A percentile compares a stretch with the other conserved stretches of the same genome.
These are phyloP conservation scores for Gymnorhina tibicen DNA, from an alignment of 2,113 vertebrate genomes.

Conservation along the genomic window DNA sequence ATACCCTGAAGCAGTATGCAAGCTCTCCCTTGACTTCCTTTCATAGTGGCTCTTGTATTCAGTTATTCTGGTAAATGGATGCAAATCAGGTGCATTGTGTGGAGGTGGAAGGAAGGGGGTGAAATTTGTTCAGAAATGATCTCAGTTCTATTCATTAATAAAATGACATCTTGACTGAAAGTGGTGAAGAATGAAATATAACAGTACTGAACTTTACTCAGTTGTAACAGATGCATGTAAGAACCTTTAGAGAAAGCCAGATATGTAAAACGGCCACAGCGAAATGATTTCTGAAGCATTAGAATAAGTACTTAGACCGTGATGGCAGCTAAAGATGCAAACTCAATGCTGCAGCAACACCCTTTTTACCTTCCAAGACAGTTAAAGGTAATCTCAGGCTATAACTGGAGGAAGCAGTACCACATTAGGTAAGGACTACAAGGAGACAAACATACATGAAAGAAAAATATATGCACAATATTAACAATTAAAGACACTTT, in stretches of 20 bases:
- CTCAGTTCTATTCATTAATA: slow-evolving; percentile 78
- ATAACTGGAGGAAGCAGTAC: slow-evolving; percentile 31
- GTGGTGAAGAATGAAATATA: slow-evolving; percentile 72
- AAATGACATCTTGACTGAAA: slow-evolving; percentile 75
- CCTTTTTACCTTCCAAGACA: slow-evolving; percentile 46
- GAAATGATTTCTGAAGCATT: slow-evolving; percentile 62
- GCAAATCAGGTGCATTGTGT: slow-evolving; percentile 79
- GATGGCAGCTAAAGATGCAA: slow-evolving; percentile 50
- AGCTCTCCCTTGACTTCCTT: slow-evolving; percentile 69
- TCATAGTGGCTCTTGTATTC: slow-evolving; percentile 71
- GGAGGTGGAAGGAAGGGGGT: slow-evolving; percentile 65
- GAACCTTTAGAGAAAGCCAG: slow-evolving; percentile 56
- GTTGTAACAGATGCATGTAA: slow-evolving; percentile 65
- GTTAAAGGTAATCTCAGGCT: slow-evolving; percentile 32
- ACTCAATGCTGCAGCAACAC: slow-evolving; percentile 37
- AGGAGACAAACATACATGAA: slow-evolving; percentile 19
- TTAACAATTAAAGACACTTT: slow-evolving; percentile 32
- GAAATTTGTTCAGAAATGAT: slow-evolving; percentile 77
- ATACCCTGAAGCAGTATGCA: slow-evolving; percentile 66
- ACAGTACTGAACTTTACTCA: slow-evolving; percentile 67
- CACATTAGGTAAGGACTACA: slow-evolving; percentile 30
- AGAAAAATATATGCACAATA: slow-evolving; percentile 42
- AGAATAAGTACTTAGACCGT: slow-evolving; percentile 42
- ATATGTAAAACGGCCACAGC: slow-evolving; percentile 58
- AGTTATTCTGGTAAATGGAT: slow-evolving; percentile 75